Base-by-base conservation (phyloP, 1,140 invertebrate genomes). In the Drosophila suzukii region DNA sequence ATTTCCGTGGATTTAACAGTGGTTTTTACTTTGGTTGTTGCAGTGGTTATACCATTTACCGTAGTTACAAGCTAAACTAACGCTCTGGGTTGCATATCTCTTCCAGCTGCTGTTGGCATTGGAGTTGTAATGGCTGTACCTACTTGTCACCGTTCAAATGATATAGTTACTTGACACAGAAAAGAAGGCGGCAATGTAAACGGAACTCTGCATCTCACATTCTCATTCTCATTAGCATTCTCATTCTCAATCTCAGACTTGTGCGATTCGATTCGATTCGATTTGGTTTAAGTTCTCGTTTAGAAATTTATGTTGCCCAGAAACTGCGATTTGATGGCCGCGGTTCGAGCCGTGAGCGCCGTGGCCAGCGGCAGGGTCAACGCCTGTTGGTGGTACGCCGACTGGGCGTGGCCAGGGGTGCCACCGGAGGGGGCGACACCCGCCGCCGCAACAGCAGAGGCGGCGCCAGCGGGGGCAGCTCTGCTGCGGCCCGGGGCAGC, bases 321-420 rank as follows among this genome's bases (percentile, higher is more conserved):
- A 90, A 92, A 92, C 73, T 92, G 91, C 47, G 91, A 92, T 80
- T 92, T 92, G 75, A 92, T 92, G 78, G 91, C 83, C 65, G 91
- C 83, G 49, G 91, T 79, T 65, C 91, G 91, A 50, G 84, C 84
- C 75, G 91, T 91, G 51, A 92, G 74, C 54, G 91, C 91, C 27
- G 91, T 91, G 71, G 91, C 81, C 66, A 92, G 61, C 11, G 91
- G 91, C 75, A 92, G 60, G 30, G 91, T 79, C 53, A 92, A 57
- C 70, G 86, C 72, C 72, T 90, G 90, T 66, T 91, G 91, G 67
- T 91, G 91, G 72, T 91, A 91, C 77, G 82, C 91, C 74, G 91
- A 53, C 59, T 90, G 77, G 58, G 81, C 77, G 61, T 91, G 91
- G 61, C 72, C 75, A 51, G 60, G 58, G 58, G 71, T 78, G 43